These are phyloP conservation scores for Atherinomorus stipes DNA, from an alignment of 2,113 vertebrate genomes.

Conservation along the genomic window DNA sequence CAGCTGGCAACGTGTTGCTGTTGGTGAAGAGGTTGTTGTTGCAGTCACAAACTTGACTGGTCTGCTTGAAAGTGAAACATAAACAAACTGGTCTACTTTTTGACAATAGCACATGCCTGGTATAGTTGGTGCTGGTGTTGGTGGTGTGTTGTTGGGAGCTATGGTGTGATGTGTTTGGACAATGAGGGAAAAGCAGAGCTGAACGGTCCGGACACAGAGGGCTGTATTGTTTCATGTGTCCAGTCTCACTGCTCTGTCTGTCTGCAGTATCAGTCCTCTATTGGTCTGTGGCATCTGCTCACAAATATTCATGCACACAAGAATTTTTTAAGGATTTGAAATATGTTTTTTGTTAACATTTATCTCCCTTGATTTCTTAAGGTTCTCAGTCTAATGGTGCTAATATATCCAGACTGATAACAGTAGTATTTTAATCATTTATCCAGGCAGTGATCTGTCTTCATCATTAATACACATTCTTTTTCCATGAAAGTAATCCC, in stretches of 20 bases:
- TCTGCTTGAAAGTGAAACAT: neutral
- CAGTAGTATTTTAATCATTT: too few relatives aligned
- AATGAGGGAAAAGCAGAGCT: constrained; percentile 38
- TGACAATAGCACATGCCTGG: neutral
- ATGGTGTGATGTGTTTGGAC: constrained; percentile 34
- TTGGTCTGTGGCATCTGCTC: neutral
- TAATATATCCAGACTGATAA: neutral
- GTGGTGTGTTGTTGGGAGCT: constrained; percentile 11
- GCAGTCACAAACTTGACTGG: too few relatives aligned
- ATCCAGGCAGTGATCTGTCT: neutral
- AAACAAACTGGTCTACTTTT: neutral
- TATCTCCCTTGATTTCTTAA: neutral
- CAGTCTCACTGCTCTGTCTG: constrained; percentile 25
- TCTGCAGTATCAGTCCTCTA: constrained; percentile 6
- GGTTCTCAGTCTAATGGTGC: neutral
- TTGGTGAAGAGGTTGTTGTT: too few relatives aligned
- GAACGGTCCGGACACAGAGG: constrained; percentile 40
- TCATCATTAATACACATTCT: neutral
- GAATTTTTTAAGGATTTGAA: too few relatives aligned
- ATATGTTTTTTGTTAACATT: too few relatives aligned
- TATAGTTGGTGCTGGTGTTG: neutral
- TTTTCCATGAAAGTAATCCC: neutral
- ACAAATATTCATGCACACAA: neutral
- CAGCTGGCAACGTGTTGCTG: too few relatives aligned
- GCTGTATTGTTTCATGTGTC: constrained; percentile 43